Percentiles rank a stretch among this genome's conserved stretches.
phyloP scores from a whole-genome alignment of 2,797 vertebrate genomes.

The Sciurus vulgaris region DNA sequence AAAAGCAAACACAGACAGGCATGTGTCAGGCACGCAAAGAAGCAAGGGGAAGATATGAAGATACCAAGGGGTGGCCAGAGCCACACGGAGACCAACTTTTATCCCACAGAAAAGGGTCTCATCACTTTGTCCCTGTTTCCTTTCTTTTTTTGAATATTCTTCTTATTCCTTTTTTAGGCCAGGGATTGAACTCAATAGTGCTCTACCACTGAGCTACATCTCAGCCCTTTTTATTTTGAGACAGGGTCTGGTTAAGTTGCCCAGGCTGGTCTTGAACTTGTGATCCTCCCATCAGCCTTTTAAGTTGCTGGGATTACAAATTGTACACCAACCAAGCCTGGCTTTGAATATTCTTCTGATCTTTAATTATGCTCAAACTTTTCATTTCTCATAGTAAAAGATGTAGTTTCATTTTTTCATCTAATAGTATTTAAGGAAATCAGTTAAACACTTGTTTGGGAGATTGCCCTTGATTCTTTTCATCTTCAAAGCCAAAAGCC shows the following conservation, averaged over 20 bases:
- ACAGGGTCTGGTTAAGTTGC: no score
- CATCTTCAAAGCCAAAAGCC: constrained; percentile 37
- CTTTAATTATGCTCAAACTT: not conserved
- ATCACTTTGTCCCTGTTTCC: not conserved
- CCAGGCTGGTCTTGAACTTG: no score
- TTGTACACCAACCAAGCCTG: no score
- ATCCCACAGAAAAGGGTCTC: not conserved
- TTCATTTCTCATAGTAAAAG: not conserved
- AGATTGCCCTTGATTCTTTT: constrained; percentile 11
- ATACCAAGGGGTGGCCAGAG: not conserved
- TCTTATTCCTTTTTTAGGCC: not conserved
- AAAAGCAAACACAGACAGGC: constrained; percentile 40
- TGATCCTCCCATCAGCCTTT: no score
- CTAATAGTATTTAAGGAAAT: constrained; percentile 45
- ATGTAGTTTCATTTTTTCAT: not conserved
- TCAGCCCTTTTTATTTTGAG: no score
- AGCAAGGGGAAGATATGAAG: not conserved
- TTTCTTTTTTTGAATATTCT: not conserved
- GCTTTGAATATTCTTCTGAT: not conserved
- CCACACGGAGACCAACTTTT: not conserved
- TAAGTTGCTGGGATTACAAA: no score
- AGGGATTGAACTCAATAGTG: no score
- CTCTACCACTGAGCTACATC: no score
- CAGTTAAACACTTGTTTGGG: not conserved
- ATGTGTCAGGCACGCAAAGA: not conserved